Conservation (phyloP, 2,797 vertebrate species). For the Fratercula arctica region DNA sequence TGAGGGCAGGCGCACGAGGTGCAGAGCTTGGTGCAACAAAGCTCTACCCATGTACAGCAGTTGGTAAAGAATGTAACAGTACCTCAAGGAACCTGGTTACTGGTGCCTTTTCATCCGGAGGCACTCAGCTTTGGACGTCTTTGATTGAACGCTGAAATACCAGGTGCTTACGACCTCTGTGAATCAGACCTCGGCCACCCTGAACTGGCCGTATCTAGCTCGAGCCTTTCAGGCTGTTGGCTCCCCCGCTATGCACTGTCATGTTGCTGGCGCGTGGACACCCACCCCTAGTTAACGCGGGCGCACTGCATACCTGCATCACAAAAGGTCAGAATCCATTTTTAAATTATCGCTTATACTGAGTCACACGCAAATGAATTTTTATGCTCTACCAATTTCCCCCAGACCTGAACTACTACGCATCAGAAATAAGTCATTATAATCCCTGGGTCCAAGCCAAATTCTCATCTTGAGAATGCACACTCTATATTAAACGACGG, state of each 20-base stretch:
- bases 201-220: neutral
- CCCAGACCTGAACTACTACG: neutral
- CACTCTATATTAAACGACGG: neutral
- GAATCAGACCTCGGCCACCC: neutral
- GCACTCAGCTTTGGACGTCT: neutral
- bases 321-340: neutral
- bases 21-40: neutral
- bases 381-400: neutral
- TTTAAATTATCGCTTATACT: neutral
- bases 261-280: neutral
- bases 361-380: neutral
- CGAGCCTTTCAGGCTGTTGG: neutral
- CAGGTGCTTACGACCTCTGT: neutral
- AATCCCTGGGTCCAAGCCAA: neutral
- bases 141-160: neutral
- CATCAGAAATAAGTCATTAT: neutral
- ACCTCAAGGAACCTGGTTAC: neutral
- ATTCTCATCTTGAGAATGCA: neutral
- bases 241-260: neutral
- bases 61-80: neutral
- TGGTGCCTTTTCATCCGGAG: neutral
- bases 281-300: neutral
- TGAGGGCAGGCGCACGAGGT: neutral
- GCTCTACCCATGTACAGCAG: accelerated
- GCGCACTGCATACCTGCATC: accelerated